Evolutionary conservation across 2,113 vertebrate genomes (phyloP).

Genomic region (Procavia capensis): DNA sequence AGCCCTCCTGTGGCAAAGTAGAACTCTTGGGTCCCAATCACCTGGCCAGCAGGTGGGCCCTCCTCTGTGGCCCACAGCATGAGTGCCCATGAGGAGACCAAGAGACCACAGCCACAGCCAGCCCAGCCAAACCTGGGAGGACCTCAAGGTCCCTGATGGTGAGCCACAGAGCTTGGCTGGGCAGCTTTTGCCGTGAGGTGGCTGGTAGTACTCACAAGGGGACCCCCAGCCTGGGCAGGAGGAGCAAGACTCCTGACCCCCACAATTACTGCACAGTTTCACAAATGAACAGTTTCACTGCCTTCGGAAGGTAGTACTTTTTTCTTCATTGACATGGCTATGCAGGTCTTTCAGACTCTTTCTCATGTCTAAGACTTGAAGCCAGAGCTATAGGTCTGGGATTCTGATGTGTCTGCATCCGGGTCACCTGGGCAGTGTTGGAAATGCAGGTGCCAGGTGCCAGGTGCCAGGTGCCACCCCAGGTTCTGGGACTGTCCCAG

Average conservation of each 20-base stretch:
- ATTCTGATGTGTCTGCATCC: accelerated
- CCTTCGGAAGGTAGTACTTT: too few relatives aligned
- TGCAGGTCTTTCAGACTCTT: neutral
- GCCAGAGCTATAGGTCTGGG: neutral
- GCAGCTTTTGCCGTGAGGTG: neutral
- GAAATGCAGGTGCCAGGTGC: neutral
- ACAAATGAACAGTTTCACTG: too few relatives aligned
- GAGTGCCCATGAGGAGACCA: neutral
- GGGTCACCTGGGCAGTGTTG: neutral
- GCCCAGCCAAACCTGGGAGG: neutral
- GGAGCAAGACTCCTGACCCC: neutral
- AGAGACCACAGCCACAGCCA: neutral
- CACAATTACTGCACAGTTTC: too few relatives aligned
- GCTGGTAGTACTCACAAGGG: neutral
- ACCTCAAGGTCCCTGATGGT: neutral
- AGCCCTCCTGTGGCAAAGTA: neutral
- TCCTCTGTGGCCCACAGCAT: neutral
- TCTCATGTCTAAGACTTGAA: neutral
- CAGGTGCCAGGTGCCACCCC: neutral
- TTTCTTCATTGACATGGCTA: too few relatives aligned
- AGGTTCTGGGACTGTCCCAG: neutral
- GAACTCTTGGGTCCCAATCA: too few relatives aligned
- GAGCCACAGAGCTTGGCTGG: too few relatives aligned
- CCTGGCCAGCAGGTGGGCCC: neutral
- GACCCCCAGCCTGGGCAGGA: neutral